Percentiles rank a stretch among this genome's conserved stretches.
Conservation (phyloP, 1,140 invertebrate species). For the Drosophila nigrodunni region DNA sequence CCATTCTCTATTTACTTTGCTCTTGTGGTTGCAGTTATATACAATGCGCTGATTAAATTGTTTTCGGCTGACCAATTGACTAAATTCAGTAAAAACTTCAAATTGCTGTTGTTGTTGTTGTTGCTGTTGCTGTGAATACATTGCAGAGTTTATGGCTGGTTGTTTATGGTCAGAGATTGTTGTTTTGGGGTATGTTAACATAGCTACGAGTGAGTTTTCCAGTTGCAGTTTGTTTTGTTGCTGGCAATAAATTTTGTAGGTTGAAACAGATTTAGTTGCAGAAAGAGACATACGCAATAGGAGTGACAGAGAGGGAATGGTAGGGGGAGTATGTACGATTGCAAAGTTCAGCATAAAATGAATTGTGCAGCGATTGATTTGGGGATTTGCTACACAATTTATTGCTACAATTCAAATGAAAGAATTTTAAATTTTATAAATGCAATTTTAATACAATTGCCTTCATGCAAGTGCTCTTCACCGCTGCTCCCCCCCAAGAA, state of each 20-base stretch:
- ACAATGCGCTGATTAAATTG: slow-evolving; percentile 70
- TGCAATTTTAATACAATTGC: slow-evolving; percentile 42
- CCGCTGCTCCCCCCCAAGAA: not conserved
- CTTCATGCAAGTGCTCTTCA: slow-evolving; percentile 10
- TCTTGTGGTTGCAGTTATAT: slow-evolving; percentile 36
- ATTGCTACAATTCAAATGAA: slow-evolving; percentile 25
- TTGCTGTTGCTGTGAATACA: slow-evolving; percentile 50
- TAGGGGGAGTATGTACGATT: slow-evolving; percentile 38
- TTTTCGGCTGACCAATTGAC: slow-evolving; percentile 77
- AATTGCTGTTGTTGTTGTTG: slow-evolving; percentile 3
- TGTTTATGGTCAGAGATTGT: slow-evolving; percentile 33
- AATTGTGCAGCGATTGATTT: slow-evolving; percentile 72
- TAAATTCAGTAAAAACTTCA: slow-evolving; percentile 52
- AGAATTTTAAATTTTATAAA: slow-evolving; percentile 27
- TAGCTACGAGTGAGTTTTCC: slow-evolving; percentile 24
- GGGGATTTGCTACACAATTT: slow-evolving; percentile 60
- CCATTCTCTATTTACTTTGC: not conserved
- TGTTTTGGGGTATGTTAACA: slow-evolving; percentile 28
- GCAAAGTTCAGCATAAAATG: slow-evolving; percentile 64
- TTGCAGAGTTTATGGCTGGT: slow-evolving; percentile 53
- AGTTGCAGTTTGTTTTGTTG: slow-evolving; percentile 61
- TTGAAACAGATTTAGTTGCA: slow-evolving; percentile 36
- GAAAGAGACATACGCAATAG: not conserved
- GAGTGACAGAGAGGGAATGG: not conserved
- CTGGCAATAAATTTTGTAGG: slow-evolving; percentile 65